Evolutionary conservation across 1,140 invertebrate species (phyloP), one percentile per base, ranked within the genome.

Genomic region (Cataglyphis hispanica): DNA sequence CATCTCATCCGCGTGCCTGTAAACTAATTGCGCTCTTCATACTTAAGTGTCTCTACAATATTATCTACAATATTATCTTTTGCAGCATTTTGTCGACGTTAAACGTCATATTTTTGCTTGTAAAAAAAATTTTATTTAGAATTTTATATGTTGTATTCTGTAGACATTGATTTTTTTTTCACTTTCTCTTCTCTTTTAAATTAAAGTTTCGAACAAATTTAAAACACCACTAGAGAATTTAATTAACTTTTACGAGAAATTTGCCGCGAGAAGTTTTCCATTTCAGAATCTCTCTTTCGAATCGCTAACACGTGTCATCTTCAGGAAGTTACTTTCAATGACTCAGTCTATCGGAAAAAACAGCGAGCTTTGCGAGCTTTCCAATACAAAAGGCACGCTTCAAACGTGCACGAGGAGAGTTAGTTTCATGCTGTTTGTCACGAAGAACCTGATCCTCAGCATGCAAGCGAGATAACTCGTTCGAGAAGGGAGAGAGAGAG

Each of bases 371-470:
- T 1, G 11, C 56, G 34, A 81, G 10, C 19, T 25, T 22, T 50
- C 43, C 72, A 31, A n/a, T 4, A n/a, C 10, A 78, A 77, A 61
- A 76, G 61, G n/a, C 11, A 27, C 40, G 76, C 4, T 27, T 50
- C 19, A 31, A 63, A 76, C 16, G 46, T 40, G 40, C 22, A 40
- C 58, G 81, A 77, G 72, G 46, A 75, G 63, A 60, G 66, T n/a
- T n/a, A 43, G 67, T 83, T 50, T 50, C 61, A 37, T 40, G 78
- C 67, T 83, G 25, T 83, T 25, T 60, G 67, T 72, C 78, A 81
- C 46, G 64, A 50, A 25, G 66, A 81, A 81, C 50, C 66, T 50
- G 64, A 70, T 81, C 50, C 37, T 19, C 1, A 60, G 19, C 64
- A 37, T 22, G 34, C 53, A 19, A 70, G 63, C 43, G 63, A 69